phyloP scores from a whole-genome alignment of 2,888 invertebrate species.

The Sceliomorpha sp. region DNA sequence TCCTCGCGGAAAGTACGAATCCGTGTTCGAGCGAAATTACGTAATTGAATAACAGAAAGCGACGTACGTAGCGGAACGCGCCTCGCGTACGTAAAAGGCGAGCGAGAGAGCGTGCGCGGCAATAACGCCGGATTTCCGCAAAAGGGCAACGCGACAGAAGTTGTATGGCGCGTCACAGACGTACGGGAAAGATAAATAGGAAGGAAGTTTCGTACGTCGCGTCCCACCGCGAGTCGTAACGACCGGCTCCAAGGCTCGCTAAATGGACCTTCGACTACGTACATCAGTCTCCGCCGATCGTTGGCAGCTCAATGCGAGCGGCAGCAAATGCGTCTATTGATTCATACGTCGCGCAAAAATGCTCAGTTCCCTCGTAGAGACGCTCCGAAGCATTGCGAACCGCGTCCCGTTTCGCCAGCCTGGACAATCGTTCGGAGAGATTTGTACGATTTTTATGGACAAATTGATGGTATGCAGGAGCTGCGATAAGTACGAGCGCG shows the following conservation, averaged over 20 bases:
- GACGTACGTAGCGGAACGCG: constrained; percentile 19
- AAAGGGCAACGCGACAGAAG: constrained; percentile 47
- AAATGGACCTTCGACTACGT: constrained; percentile 50
- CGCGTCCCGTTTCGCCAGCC: too few relatives aligned
- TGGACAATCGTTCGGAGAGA: too few relatives aligned
- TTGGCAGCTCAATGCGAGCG: constrained; percentile 50
- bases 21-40: constrained; percentile 46
- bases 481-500: too few relatives aligned
- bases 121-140: constrained; percentile 50
- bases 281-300: constrained; percentile 46
- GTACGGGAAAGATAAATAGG: constrained; percentile 43
- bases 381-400: constrained; percentile 26
- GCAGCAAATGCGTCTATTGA: constrained; percentile 50
- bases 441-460: too few relatives aligned
- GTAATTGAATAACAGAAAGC: constrained; percentile 40
- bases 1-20: constrained; percentile 40
- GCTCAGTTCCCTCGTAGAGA: constrained; percentile 48
- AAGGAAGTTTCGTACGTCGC: constrained; percentile 33
- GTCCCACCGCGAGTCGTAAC: constrained; percentile 32
- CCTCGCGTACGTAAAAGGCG: constrained; percentile 38
- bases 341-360: constrained; percentile 47
- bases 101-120: constrained; percentile 31
- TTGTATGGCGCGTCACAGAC: constrained; percentile 47
- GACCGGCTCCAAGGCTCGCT: constrained; percentile 32
- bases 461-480: too few relatives aligned